phyloP scores from a whole-genome alignment of 2,888 invertebrate genomes.

The Habroteleia sp. region DNA sequence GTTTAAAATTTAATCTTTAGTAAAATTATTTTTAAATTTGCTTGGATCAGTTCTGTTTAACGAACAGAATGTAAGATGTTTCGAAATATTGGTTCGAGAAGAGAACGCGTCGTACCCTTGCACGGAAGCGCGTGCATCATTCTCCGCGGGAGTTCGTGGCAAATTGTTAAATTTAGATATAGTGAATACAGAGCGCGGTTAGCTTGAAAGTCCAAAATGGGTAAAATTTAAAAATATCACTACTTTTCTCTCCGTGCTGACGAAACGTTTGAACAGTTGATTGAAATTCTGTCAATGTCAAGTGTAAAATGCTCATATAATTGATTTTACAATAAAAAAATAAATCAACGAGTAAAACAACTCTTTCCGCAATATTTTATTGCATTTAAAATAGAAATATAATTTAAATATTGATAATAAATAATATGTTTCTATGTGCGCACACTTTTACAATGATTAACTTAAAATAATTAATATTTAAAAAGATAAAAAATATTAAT shows the following conservation, averaged over 20 bases:
- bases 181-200: constrained; percentile 30
- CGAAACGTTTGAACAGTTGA: neutral
- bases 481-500: too few relatives aligned
- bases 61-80: constrained; percentile 31
- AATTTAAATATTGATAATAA: too few relatives aligned
- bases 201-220: constrained; percentile 39
- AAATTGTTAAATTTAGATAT: constrained; percentile 53
- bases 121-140: constrained; percentile 54
- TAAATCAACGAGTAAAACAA: too few relatives aligned
- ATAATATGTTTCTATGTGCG: too few relatives aligned
- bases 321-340: too few relatives aligned
- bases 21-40: constrained; percentile 36
- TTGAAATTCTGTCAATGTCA: neutral
- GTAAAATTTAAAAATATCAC: constrained; percentile 46
- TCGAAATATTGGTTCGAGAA: constrained; percentile 31
- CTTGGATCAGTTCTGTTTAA: constrained; percentile 39
- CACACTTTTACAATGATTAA: too few relatives aligned
- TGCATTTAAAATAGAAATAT: too few relatives aligned
- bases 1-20: too few relatives aligned
- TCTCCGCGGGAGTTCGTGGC: constrained; percentile 47
- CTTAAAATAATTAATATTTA: too few relatives aligned
- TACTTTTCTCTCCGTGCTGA: constrained; percentile 9
- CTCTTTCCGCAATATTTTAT: too few relatives aligned
- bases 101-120: constrained; percentile 46
- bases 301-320: too few relatives aligned